Evolutionary conservation across 2,113 vertebrate genomes (phyloP).

Genomic region (Macrotis lagotis): DNA sequence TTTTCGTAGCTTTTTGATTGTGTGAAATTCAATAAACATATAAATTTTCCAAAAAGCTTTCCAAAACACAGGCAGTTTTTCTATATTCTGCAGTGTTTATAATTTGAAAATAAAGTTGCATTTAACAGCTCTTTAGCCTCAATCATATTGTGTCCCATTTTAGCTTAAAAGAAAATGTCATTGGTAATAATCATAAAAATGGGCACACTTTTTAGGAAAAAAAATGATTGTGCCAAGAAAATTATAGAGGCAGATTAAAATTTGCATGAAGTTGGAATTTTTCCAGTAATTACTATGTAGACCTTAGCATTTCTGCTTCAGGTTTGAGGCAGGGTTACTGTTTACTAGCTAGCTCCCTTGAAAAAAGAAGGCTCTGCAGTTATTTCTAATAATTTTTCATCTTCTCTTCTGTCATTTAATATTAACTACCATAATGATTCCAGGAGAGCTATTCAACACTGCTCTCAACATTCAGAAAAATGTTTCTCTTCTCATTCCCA

Average conservation of each 20-base stretch:
- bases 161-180: constrained; percentile 60
- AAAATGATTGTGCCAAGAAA: constrained; percentile 47
- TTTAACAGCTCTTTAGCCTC: constrained; percentile 47
- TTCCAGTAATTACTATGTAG: not conserved
- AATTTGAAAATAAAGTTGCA: constrained; percentile 54
- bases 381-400: constrained; percentile 42
- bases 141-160: constrained; percentile 48
- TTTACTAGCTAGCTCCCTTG: not conserved
- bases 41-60: not conserved
- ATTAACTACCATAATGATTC: constrained; percentile 52
- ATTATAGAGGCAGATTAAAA: constrained; percentile 48
- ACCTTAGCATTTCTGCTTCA: not conserved
- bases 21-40: not conserved
- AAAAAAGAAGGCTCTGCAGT: constrained; percentile 26
- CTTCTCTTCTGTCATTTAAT: constrained; percentile 42
- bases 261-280: constrained; percentile 35
- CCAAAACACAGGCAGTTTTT: not conserved
- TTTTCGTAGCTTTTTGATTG: not conserved
- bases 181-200: constrained; percentile 44
- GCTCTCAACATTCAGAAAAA: constrained; percentile 7
- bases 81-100: constrained; percentile 46
- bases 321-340: constrained; percentile 26
- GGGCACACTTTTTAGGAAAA: constrained; percentile 48
- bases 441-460: not conserved
- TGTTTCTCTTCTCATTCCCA: not conserved